A percentile compares a stretch with the other conserved stretches of the same genome.
These are phyloP conservation scores for Archaeoteleia sp. DNA, from an alignment of 2,888 invertebrate genomes.

Conservation along the genomic window DNA sequence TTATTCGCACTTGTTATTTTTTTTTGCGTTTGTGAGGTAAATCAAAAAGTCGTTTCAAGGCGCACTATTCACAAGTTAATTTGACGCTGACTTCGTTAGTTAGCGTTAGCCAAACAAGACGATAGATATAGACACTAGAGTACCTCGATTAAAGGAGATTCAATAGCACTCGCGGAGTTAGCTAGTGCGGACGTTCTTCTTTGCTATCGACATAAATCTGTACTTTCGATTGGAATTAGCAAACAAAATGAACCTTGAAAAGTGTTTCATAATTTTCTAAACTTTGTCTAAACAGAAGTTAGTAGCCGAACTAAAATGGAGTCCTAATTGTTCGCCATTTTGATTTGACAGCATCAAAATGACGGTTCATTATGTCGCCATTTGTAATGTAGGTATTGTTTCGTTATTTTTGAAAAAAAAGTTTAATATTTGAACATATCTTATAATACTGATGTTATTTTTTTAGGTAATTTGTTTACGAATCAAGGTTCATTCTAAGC, in stretches of 20 bases:
- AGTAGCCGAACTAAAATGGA: too few relatives aligned
- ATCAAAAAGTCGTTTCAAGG: slow-evolving; percentile 35
- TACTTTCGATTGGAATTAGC: slow-evolving; percentile 1
- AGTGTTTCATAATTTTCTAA: too few relatives aligned
- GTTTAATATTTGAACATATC: too few relatives aligned
- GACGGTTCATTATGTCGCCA: too few relatives aligned
- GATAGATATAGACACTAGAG: slow-evolving; percentile 66
- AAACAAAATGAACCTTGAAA: not conserved
- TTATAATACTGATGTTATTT: not conserved
- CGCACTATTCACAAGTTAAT: slow-evolving; percentile 51
- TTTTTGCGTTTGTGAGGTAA: slow-evolving; percentile 27
- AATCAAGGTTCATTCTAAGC: not conserved
- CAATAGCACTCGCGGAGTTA: slow-evolving; percentile 71
- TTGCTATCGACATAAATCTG: slow-evolving; percentile 53
- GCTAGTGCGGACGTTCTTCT: slow-evolving; percentile 66
- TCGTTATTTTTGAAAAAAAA: too few relatives aligned
- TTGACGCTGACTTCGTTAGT: slow-evolving; percentile 62
- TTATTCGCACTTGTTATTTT: slow-evolving; percentile 51
- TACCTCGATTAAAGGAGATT: slow-evolving; percentile 61
- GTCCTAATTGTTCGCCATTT: too few relatives aligned
- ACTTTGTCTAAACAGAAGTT: too few relatives aligned
- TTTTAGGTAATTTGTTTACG: not conserved
- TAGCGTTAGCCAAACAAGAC: slow-evolving; percentile 58
- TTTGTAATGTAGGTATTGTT: too few relatives aligned
- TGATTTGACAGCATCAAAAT: too few relatives aligned